Evolutionary conservation across 2,888 invertebrate species (phyloP), one percentile per base, ranked within the genome.

Genomic region (Drosophila nr. perissopoda): DNA sequence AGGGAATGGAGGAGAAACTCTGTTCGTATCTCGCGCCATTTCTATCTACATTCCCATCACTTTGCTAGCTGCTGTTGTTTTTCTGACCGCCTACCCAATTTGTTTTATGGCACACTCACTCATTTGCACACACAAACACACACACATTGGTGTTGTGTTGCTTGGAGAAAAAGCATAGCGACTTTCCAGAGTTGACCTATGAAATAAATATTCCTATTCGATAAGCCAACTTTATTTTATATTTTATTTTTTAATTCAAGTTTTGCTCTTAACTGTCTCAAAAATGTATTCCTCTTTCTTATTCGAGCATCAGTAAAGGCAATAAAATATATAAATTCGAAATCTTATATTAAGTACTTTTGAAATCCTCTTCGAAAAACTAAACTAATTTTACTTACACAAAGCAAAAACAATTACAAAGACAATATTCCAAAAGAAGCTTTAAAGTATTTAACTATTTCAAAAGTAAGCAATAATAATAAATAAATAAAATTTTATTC

Each of bases 51-150:
- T 11, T 46, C 38, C 70, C 52, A 46, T 48, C 68, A 70, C 53
- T 64, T 42, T 25, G 27, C 42, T 2, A 21, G n/a, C 40, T 48
- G 18, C 36, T 27, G 29, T 11, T 25, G 34, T 77, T 80, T 66
- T 75, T 78, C 70, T 74, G 68, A 69, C 74, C 70, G 74, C 75
- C 83, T 67, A 77, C 66, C 83, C 87, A 88, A 88, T 85, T 85
- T 88, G 84, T 85, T 85, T 88, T 86, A 85, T 86, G 89, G 76
- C 74, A 70, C 53, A 80, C 75, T 61, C 71, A 64, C 71, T 52
- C 63, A 73, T 34, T 16, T 33, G 38, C 46, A 48, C 66, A 38
- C 36, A 46, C 46, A 33, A 38, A 21, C 65, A 40, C 27, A 33
- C 52, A 62, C 58, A 27, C 27, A 48, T 61, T 46, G 31, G 36